phyloP scores from a whole-genome alignment of 2,113 vertebrate species.

The Poeciliopsis turrubarensis region DNA sequence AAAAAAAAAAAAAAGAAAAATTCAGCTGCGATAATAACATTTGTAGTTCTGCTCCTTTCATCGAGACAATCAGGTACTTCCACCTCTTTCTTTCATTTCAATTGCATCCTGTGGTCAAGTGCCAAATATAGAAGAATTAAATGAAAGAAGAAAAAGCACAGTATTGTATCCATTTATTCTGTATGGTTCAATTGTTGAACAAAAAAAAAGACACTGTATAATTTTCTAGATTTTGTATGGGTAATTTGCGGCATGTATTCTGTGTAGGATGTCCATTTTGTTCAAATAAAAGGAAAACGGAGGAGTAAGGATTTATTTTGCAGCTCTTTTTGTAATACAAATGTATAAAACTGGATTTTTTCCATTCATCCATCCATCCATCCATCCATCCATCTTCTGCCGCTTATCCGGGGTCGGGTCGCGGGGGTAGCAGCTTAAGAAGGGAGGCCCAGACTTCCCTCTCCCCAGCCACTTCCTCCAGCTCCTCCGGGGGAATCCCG shows the following conservation, averaged over 20 bases:
- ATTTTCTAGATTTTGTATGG: conserved; percentile 84
- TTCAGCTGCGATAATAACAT: neutral
- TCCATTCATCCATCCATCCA: no score
- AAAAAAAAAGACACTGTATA: conserved; percentile 74
- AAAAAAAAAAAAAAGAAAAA: neutral
- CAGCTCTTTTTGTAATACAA: neutral
- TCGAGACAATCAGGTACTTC: conserved; percentile 40
- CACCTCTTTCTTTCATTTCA: conserved; percentile 60
- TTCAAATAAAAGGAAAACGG: conserved; percentile 74
- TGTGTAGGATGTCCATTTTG: conserved; percentile 77
- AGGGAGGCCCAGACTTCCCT: no score
- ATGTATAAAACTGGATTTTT: neutral
- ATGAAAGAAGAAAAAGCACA: conserved; percentile 49
- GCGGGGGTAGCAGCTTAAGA: no score
- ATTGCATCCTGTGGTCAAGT: conserved; percentile 82
- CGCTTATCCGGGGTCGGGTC: no score
- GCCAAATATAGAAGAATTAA: conserved; percentile 78
- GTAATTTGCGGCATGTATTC: conserved; percentile 72
- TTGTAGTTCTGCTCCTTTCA: conserved; percentile 44
- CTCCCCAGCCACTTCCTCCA: no score
- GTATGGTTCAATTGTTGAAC: conserved; percentile 75
- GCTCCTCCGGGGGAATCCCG: no score
- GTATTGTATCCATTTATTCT: conserved; percentile 81
- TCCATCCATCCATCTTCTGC: no score
- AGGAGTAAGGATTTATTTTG: neutral